Evolutionary conservation across 2,113 vertebrate genomes (phyloP).

Genomic region (Albula goreensis): DNA sequence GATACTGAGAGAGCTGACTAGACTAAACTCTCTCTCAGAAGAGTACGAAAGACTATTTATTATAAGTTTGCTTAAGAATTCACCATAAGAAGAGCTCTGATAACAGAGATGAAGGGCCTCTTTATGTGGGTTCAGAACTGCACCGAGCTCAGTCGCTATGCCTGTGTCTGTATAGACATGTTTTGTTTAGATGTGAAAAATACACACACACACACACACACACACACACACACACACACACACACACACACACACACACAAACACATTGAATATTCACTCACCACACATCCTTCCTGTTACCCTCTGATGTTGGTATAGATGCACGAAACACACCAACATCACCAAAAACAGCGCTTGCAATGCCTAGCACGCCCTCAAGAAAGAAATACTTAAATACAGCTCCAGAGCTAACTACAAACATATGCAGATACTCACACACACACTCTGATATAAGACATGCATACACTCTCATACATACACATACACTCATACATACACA

Average conservation of each 20-base stretch:
- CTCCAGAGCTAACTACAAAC: slow-evolving; percentile 33
- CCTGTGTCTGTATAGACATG: slow-evolving; percentile 61
- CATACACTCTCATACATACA: too few relatives aligned
- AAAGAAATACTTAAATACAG: slow-evolving; percentile 10
- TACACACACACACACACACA: slow-evolving; percentile 26
- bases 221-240: slow-evolving; percentile 30
- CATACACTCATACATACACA: neutral
- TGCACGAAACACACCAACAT: slow-evolving; percentile 41
- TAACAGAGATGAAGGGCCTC: slow-evolving; percentile 39
- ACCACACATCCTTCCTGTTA: slow-evolving; percentile 34
- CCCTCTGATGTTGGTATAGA: slow-evolving; percentile 43
- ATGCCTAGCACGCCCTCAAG: slow-evolving; percentile 30
- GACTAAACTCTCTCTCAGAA: neutral
- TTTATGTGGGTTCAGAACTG: slow-evolving; percentile 22
- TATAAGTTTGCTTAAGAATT: neutral
- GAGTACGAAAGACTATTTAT: neutral
- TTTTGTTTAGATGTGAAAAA: neutral
- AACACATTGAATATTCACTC: slow-evolving; percentile 15
- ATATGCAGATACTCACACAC: slow-evolving; percentile 40
- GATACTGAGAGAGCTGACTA: neutral
- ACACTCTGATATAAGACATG: too few relatives aligned
- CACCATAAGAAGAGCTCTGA: neutral
- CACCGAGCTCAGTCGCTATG: slow-evolving; percentile 47
- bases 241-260: slow-evolving; percentile 24
- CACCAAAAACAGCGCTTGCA: slow-evolving; percentile 40